Percentiles rank a stretch among this genome's conserved stretches.
Evolutionary conservation across 2,888 invertebrate species (phyloP).

Genomic region (Eustalomyia histrio): DNA sequence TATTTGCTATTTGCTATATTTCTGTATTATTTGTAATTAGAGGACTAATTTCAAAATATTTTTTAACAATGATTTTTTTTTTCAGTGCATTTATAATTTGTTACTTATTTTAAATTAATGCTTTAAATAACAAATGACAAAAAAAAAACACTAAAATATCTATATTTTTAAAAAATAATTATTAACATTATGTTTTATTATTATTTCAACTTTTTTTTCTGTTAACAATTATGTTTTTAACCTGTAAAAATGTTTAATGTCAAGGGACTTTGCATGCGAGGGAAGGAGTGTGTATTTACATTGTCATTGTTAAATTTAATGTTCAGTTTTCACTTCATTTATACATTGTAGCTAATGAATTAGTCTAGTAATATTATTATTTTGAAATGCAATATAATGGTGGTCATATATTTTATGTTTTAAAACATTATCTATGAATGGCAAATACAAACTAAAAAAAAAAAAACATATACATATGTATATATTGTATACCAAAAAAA

Average conservation of each 20-base stretch:
- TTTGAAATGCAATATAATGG: conserved; percentile 8
- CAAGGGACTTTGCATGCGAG: conserved; percentile 5
- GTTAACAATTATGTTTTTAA: neutral
- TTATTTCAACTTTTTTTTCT: neutral
- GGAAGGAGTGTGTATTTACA: neutral
- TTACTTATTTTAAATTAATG: neutral
- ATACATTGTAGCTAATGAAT: conserved; percentile 42
- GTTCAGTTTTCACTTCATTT: conserved; percentile 51
- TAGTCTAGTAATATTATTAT: conserved; percentile 9
- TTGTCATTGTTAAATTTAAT: conserved; percentile 1
- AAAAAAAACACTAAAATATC: no score
- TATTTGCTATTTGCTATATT: no score
- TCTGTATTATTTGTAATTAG: no score
- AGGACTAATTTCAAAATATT: no score
- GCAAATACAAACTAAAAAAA: conserved; percentile 1
- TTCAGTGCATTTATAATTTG: neutral
- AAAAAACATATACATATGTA: neutral
- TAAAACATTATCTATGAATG: conserved; percentile 48
- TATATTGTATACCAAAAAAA: conserved; percentile 9
- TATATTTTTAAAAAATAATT: neutral
- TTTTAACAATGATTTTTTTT: no score
- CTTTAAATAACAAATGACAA: neutral
- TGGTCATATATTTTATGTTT: conserved; percentile 29
- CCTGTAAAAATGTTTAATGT: conserved; percentile 36
- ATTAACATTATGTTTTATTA: neutral